phyloP scores from a whole-genome alignment of 2,888 invertebrate genomes.

The Adineta ricciae region DNA sequence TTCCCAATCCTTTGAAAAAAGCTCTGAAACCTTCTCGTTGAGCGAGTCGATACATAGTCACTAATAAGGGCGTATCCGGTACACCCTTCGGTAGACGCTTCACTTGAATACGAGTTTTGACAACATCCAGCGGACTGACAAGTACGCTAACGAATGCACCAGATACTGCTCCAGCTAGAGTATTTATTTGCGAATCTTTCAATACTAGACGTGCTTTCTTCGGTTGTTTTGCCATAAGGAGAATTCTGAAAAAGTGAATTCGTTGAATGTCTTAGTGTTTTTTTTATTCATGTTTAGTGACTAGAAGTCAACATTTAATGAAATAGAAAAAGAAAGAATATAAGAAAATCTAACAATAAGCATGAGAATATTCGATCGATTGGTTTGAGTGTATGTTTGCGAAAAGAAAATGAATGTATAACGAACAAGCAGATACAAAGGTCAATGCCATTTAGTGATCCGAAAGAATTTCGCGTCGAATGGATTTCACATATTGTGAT shows the following conservation, averaged over 20 bases:
- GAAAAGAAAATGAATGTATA: too few species aligned
- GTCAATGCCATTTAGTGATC: background rate
- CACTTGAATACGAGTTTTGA: background rate
- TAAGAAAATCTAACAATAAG: background rate
- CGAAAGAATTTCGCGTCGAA: background rate
- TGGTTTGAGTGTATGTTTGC: background rate
- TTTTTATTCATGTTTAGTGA: background rate
- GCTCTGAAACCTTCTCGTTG: background rate
- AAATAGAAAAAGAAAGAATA: background rate
- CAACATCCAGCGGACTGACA: background rate
- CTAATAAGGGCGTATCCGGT: background rate
- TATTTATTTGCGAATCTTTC: background rate
- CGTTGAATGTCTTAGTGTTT: background rate
- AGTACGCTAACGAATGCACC: background rate
- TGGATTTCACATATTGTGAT: background rate
- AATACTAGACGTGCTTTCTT: background rate
- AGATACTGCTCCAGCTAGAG: background rate
- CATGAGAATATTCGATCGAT: background rate
- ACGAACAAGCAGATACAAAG: too few species aligned
- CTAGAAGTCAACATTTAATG: background rate
- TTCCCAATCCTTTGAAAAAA: background rate
- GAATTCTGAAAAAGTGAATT: background rate
- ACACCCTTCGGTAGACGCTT: background rate
- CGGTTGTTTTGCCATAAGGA: background rate
- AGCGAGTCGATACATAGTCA: background rate